Percentiles rank a stretch among this genome's conserved stretches.
Evolutionary conservation across 2,113 vertebrate species (phyloP).

Genomic region (Caranx ignobilis): DNA sequence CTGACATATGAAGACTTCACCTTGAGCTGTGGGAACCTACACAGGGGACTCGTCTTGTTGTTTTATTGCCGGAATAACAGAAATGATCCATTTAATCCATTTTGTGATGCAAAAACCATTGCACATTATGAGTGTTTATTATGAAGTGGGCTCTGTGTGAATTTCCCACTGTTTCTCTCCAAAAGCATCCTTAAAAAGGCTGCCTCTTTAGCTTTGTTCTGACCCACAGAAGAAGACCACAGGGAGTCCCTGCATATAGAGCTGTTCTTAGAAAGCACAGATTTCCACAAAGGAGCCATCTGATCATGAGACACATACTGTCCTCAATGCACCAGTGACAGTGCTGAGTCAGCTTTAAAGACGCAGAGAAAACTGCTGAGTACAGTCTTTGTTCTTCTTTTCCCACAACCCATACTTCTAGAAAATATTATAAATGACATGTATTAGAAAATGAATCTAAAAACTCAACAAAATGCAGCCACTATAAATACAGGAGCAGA

Average conservation of each 20-base stretch:
- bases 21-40: not conserved
- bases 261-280: constrained; percentile 70
- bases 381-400: constrained; percentile 1
- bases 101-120: too few species aligned
- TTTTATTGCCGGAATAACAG: too few species aligned
- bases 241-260: constrained; percentile 70
- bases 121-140: too few species aligned
- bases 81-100: too few species aligned
- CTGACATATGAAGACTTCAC: not conserved
- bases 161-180: constrained; percentile 69
- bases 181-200: constrained; percentile 49
- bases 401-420: not conserved
- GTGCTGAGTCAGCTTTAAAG: not conserved
- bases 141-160: not conserved
- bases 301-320: not conserved
- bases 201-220: constrained; percentile 45
- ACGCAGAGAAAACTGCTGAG: not conserved
- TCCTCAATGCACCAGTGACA: not conserved
- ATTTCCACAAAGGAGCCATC: constrained; percentile 77
- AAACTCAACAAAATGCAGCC: not conserved
- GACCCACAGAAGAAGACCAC: constrained; percentile 65
- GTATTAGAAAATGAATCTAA: not conserved
- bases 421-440: not conserved
- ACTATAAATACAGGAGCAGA: not conserved
- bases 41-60: too few species aligned